These are phyloP conservation scores for Aethes cnicana DNA, from an alignment of 2,888 invertebrate species.

Conservation along the genomic window DNA sequence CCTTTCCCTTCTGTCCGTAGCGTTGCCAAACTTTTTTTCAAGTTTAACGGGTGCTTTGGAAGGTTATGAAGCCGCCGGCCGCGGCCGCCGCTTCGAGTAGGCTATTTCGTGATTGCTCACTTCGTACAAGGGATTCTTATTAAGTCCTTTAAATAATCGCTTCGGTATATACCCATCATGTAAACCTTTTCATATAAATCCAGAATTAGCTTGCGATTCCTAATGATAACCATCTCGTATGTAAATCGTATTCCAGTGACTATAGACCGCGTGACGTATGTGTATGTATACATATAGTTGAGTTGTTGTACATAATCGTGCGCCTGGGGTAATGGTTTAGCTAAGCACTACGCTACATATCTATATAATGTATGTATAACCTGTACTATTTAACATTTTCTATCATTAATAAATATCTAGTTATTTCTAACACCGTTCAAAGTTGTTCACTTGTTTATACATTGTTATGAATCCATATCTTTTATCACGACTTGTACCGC, in stretches of 20 bases:
- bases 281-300: conserved; percentile 55
- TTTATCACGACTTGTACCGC: conserved; percentile 71
- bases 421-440: conserved; percentile 76
- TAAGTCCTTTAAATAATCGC: conserved; percentile 78
- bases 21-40: conserved; percentile 28
- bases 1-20: background rate
- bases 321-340: conserved; percentile 63
- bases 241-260: conserved; percentile 54
- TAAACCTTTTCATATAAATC: conserved; percentile 62
- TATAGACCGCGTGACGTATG: conserved; percentile 53
- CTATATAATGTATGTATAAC: conserved; percentile 61
- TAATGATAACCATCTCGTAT: conserved; percentile 64
- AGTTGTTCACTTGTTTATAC: conserved; percentile 81
- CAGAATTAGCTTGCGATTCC: conserved; percentile 75
- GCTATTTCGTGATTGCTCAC: conserved; percentile 77
- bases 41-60: conserved; percentile 37
- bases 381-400: conserved; percentile 70
- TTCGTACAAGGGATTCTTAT: conserved; percentile 77
- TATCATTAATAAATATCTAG: conserved; percentile 75
- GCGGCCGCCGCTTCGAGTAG: conserved; percentile 68
- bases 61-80: conserved; percentile 39
- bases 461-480: conserved; percentile 80
- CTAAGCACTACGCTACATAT: conserved; percentile 78
- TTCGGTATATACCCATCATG: conserved; percentile 68
- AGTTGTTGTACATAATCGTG: conserved; percentile 66